Base-by-base conservation (phyloP, 2,888 invertebrate species). In the Congeria kusceri region DNA sequence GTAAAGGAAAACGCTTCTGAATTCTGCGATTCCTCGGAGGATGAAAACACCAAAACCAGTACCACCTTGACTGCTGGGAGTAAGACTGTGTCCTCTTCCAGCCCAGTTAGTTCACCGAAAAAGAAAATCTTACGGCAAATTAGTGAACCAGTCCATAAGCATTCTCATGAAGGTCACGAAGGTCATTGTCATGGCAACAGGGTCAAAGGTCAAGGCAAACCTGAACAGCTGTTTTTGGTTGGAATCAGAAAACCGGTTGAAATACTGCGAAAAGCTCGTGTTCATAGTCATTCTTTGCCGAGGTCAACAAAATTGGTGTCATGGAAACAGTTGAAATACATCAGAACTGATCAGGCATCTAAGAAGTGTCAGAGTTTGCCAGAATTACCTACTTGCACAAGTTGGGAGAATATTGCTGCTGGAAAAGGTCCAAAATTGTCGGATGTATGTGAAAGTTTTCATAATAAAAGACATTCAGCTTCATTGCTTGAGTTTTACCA, bases 401-500 rank as follows among this genome's bases (percentile, higher is more conserved):
- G 71, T n/a, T 86, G 88, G 86, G 79, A 84, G 46, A 83, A 80
- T 59, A 74, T 85, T 29, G 77, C 85, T 11, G 78, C 83, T 1
- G 67, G 76, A 57, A 82, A 82, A 47, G 81, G 83, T 61, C 71
- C 80, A 4, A 82, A 84, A 58, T 56, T 86, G 39, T 70, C 86
- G 28, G 86, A 83, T 20, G 79, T 88, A 47, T 87, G 87, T 32
- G 84, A 88, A 44, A 89, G 89, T 74, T 89, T 89, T 75, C 89
- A 90, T 70, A 82, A 82, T 29, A 88, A 89, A 72, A 77, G 89
- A 56, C 89, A 89, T 66, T 89, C 90, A 0, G 88, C 89, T 0
- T 89, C 90, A 47, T 61, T 91, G 11, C 69, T 91, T 49, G 91
- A 91, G 61, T 83, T 91, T 64, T 91, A 90, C 77, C 91, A 91